Conservation (phyloP, 2,113 vertebrate genomes). For the Rhadina sibilatrix region DNA sequence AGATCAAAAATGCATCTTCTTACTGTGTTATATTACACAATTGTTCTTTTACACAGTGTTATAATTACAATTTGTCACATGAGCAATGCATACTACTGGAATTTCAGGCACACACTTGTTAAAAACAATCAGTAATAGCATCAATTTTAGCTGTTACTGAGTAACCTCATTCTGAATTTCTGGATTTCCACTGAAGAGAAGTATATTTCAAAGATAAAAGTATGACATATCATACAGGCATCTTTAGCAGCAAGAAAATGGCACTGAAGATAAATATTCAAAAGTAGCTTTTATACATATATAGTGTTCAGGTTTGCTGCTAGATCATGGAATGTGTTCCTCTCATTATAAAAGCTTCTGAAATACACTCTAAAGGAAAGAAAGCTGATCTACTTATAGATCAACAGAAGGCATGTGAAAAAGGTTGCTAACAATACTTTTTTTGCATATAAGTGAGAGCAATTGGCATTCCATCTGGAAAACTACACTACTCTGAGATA, state of each 20-base stretch:
- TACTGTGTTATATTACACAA: not conserved
- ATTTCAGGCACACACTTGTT: not conserved
- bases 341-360: not conserved
- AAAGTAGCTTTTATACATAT: not conserved
- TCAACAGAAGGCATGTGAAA: conserved; percentile 10
- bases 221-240: not conserved
- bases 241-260: not conserved
- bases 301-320: not conserved
- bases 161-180: not conserved
- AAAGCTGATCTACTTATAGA: conserved; percentile 4
- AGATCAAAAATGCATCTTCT: not conserved
- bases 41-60: not conserved
- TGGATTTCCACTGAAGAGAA: not conserved
- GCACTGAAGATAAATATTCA: not conserved
- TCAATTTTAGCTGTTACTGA: not conserved
- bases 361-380: not conserved
- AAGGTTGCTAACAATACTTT: conserved; percentile 19
- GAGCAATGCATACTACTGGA: not conserved
- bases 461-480: conserved; percentile 24
- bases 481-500: not conserved
- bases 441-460: not conserved
- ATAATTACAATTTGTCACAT: not conserved
- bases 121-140: not conserved
- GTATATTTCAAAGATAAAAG: not conserved
- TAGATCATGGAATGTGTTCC: not conserved